Base-by-base conservation (phyloP, 1,140 invertebrate genomes). In the Muscidifurax raptorellus region DNA sequence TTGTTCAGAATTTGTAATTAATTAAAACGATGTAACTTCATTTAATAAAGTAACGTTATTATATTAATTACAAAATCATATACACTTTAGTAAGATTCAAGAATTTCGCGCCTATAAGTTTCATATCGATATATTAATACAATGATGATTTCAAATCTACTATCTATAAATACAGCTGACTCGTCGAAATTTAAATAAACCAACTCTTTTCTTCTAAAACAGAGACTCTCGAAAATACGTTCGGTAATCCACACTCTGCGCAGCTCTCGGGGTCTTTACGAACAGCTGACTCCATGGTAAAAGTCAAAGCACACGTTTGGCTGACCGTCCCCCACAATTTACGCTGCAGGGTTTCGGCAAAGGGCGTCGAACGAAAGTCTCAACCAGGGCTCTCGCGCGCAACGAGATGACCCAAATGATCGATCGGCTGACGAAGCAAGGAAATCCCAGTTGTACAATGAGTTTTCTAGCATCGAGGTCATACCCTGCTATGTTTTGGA, bases 391-490 rank as follows among this genome's bases (percentile, higher is more conserved):
- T 10, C 66, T 4, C 22, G 10, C n/a, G 13, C 44, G 13, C 44
- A 1, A 40, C 44, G 52, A 59, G 52, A 59, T 59, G 22, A n/a
- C 18, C 18, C 52, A 59, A 12, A 30, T 3, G 28, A 69, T 69
- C 67, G 67, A 69, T 69, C 25, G 67, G 67, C 67, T 69, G 67
- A 69, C 67, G 28, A 27, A 69, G 67, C 67, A 69, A 69, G 28
- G 67, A 69, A n/a, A 7, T 69, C 1, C 52, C 22, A 0, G 22
- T 22, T 4, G 52, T 2, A 40, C 44, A 47, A 1, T 47, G 13
- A 13, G 4, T 22, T 59, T 59, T 59, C 22, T 6, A 1, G 18
- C 47, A 52, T 52, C 5, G 47, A 59, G 52, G 6, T 59, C 18
- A 59, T 59, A 9, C 52, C 52, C 18, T 7, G 52, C n/a, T n/a